Base-by-base conservation (phyloP, 1,140 invertebrate genomes). In the Drosophila persimilis region DNA sequence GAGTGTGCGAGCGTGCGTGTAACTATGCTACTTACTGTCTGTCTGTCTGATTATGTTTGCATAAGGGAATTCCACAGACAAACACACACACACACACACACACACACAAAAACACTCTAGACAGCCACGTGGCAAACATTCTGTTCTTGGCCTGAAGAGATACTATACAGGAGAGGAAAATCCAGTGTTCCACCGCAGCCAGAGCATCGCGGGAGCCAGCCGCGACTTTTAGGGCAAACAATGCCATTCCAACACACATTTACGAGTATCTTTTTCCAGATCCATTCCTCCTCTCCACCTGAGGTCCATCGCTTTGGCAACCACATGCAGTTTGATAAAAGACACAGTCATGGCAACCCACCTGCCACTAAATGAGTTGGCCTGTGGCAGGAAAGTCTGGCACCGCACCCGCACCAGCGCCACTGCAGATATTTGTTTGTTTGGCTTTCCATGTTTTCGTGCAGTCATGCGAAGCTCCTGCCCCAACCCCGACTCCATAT, bases 21-120 rank as follows among this genome's bases (percentile, higher is more conserved):
- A 77, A 86, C 81, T 85, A 74, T 77, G 77, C 81, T 71, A 86
- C 81, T 85, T 86, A 86, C 69, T 86, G 77, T 85, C 80, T 80
- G 61, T 56, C 57, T 44, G 52, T 24, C 53, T 35, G 20, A 6
- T n/a, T 22, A 11, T 75, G 80, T 86, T 80, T 85, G 67, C 77
- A 74, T 77, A 62, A 51, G 51, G 55, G 44, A 50, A 43, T 57
- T 50, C 51, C 31, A 77, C 54, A 59, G 53, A 63, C 73, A 69
- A 53, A 59, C 52, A 60, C 45, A 55, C 57, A 39, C 39, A 60
- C 17, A 15, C 15, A 15, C 15, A 17, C 17, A 17, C 17, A 1
- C 20, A 20, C 20, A 20, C 20, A 20, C 20, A 20, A 20, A 20
- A 9, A 22, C 57, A 29, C 64, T 60, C 54, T 4, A 46, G 17